Conservation (phyloP, 1,140 invertebrate genomes). For the Metopolophium dirhodum region DNA sequence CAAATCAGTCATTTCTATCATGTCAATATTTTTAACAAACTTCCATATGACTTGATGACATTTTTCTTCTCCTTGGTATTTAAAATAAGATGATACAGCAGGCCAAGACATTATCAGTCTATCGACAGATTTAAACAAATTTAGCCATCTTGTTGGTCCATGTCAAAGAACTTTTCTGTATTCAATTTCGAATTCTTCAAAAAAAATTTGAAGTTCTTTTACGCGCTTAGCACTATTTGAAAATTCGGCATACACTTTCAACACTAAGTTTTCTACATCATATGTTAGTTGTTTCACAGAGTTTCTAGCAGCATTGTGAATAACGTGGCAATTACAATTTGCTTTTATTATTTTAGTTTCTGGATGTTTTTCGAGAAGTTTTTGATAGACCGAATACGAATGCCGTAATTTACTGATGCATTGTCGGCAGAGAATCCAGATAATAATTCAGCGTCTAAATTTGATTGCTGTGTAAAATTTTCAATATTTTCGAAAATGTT, state of each 20-base stretch:
- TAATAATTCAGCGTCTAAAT: conserved; percentile 53
- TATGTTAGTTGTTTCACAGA: conserved; percentile 15
- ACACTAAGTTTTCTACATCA: conserved; percentile 15
- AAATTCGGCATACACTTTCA: neutral
- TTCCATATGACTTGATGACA: neutral
- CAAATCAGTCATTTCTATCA: conserved; percentile 10
- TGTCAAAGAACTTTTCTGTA: conserved; percentile 6
- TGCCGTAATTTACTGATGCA: conserved; percentile 59
- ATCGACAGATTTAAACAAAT: neutral
- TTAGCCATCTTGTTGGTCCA: neutral
- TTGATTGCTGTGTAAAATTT: conserved; percentile 31
- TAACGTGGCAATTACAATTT: conserved; percentile 24
- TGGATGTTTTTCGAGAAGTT: conserved; percentile 57
- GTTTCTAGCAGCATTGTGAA: conserved; percentile 9
- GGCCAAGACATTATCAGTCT: neutral
- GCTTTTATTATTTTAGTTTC: conserved; percentile 27
- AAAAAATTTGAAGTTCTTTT: neutral
- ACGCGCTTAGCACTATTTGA: conserved; percentile 5
- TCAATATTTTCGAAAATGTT: conserved; percentile 57
- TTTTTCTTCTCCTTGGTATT: neutral
- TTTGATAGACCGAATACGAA: conserved; percentile 59
- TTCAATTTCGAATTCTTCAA: neutral
- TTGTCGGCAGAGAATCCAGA: conserved; percentile 59
- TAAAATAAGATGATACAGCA: conserved; percentile 24
- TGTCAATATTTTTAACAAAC: conserved; percentile 21